Conservation (phyloP, 2,113 vertebrate species). For the Elanus axillaris region DNA sequence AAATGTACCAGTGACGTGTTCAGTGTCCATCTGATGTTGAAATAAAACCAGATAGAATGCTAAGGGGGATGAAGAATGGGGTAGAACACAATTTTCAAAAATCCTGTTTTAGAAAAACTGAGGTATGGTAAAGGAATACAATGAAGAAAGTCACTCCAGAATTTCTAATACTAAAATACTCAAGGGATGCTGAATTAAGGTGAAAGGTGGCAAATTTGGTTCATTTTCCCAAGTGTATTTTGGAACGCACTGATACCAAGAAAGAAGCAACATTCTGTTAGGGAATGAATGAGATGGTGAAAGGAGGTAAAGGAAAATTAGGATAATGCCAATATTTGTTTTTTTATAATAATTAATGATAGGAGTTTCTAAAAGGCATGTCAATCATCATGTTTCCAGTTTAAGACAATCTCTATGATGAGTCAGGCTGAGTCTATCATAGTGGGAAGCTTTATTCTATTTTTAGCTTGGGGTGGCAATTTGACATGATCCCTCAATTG, state of each 20-base stretch:
- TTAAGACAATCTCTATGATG: neutral
- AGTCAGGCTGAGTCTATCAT: neutral
- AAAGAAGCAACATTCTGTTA: neutral
- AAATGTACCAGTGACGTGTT: neutral
- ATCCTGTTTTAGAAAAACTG: neutral
- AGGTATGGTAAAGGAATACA: neutral
- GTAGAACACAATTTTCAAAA: neutral
- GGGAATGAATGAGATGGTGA: neutral
- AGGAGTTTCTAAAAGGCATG: neutral
- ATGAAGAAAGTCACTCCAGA: neutral
- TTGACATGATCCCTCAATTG: neutral
- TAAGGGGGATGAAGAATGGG: neutral
- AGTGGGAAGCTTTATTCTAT: neutral
- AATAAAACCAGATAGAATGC: neutral
- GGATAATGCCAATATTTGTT: neutral
- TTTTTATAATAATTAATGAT: neutral
- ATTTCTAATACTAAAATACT: neutral
- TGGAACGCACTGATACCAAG: neutral
- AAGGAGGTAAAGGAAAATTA: neutral
- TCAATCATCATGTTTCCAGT: neutral
- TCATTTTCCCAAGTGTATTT: neutral
- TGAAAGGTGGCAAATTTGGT: neutral
- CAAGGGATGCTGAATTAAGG: neutral
- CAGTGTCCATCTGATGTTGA: neutral
- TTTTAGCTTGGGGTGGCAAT: neutral